Base-by-base conservation (phyloP, 2,797 vertebrate genomes). In the Benthosema pterotum region DNA sequence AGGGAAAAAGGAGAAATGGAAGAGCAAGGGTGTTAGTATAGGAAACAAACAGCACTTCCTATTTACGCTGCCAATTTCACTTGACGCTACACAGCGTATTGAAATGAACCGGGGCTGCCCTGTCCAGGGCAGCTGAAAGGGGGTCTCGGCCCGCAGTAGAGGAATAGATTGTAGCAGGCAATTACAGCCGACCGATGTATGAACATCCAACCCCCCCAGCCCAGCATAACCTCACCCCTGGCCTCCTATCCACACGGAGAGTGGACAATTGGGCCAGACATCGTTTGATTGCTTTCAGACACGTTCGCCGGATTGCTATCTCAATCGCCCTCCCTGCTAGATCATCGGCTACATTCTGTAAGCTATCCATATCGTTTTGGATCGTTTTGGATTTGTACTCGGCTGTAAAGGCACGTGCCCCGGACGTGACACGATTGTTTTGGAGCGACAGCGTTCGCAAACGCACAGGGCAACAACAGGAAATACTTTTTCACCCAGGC, bases 21-120 rank as follows among this genome's bases (percentile, higher is more conserved):
- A 53, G 60, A 60, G 52, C 49, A 7, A 66, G 88, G 91, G 87
- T 2, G 32, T 38, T 9, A 38, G 32, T 38, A 38, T 75, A 87
- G 90, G 89, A 93, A 92, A 92, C 89, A 93, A 94, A 90, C 87
- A 90, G 82, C 62, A 32, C 56, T 83, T 91, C 74, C 70, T 83
- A 85, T 88, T 89, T 74, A 82, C 64, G 14, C 60, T 60, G 84
- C 88, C 91, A 92, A 86, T 91, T 93, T 90, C 84, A 77, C 89
- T 89, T 84, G 87, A 89, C 71, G 70, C 80, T 72, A 54, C 87
- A 74, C 83, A 80, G 83, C 79, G 87, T 87, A 83, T 90, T 89
- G 88, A 93, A 92, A 94, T 94, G 75, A 92, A 91, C 86, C 69
- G 53, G 53, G 59, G 83, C 71, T 63, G 19, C 75, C 74, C 85